Percentiles rank a stretch among this genome's conserved stretches.
Evolutionary conservation across 2,113 vertebrate genomes (phyloP).

Genomic region (Grammomys dolichurus): DNA sequence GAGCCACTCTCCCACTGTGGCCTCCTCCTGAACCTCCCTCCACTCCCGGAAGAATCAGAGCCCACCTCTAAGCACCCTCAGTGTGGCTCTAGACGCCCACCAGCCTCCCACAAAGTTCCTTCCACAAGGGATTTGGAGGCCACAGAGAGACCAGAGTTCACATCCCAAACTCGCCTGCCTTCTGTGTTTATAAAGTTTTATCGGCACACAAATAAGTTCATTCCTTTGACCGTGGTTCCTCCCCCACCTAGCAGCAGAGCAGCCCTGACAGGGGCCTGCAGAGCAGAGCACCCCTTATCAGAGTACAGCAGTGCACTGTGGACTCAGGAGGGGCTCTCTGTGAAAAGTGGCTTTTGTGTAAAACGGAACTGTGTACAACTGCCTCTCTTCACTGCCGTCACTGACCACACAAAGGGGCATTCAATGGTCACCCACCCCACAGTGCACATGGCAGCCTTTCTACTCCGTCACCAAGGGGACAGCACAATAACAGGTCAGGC

Average conservation of each 20-base stretch:
- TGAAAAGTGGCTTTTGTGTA: neutral
- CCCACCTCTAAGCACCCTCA: neutral
- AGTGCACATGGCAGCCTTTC: neutral
- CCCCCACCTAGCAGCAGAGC: neutral
- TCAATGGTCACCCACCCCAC: neutral
- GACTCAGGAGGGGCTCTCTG: neutral
- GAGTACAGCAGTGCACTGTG: neutral
- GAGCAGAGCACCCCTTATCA: neutral
- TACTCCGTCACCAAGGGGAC: neutral
- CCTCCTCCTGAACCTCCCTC: neutral
- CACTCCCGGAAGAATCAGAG: neutral
- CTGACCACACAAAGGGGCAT: neutral
- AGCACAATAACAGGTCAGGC: neutral
- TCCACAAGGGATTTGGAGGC: neutral
- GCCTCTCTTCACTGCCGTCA: neutral
- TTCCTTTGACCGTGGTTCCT: rapidly evolving
- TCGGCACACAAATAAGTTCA: neutral
- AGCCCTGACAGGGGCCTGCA: neutral
- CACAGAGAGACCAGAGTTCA: too few relatives aligned
- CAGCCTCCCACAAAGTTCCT: neutral
- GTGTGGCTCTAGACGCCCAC: neutral
- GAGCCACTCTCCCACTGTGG: neutral
- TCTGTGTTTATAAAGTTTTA: neutral
- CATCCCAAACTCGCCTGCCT: neutral
- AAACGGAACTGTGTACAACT: neutral